A percentile compares a stretch with the other conserved stretches of the same genome.
These are phyloP conservation scores for Cynaeus angustus DNA, from an alignment of 2,888 invertebrate genomes.

Conservation along the genomic window DNA sequence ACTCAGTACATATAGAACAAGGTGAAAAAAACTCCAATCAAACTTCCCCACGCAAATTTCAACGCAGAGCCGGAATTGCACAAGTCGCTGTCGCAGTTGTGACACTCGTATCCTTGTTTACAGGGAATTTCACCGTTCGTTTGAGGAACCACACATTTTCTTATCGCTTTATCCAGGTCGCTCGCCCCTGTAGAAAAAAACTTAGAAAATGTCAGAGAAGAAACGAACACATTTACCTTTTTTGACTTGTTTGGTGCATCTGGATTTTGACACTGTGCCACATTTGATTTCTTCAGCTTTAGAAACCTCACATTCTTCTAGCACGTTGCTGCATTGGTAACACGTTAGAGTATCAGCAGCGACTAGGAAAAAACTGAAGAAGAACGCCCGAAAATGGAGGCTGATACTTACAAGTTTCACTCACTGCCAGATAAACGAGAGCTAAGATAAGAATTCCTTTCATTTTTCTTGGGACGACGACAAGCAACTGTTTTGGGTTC, in stretches of 20 bases:
- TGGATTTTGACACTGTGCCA: neutral
- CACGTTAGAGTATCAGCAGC: constrained; percentile 27
- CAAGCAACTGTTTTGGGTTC: neutral
- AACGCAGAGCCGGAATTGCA: constrained; percentile 28
- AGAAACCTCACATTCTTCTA: constrained; percentile 10
- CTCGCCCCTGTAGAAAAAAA: constrained; percentile 28
- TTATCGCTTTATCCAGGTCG: constrained; percentile 32
- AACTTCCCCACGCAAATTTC: constrained; percentile 19
- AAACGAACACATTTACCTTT: constrained; percentile 7
- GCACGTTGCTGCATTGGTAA: constrained; percentile 15
- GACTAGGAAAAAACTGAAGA: constrained; percentile 4
- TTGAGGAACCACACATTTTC: constrained; percentile 45
- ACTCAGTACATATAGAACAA: constrained; percentile 21
- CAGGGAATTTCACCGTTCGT: constrained; percentile 20
- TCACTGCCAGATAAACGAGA: neutral
- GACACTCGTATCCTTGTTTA: constrained; percentile 28
- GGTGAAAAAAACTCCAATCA: constrained; percentile 15
- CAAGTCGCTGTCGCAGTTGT: constrained; percentile 21
- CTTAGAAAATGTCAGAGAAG: neutral
- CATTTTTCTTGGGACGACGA: constrained; percentile 4
- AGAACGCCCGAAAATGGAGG: neutral
- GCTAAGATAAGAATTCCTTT: constrained; percentile 1
- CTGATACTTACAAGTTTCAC: constrained; percentile 9
- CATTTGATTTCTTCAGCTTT: constrained; percentile 14
- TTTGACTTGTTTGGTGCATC: constrained; percentile 19